Evolutionary conservation across 2,113 vertebrate genomes (phyloP), one percentile per base, ranked within the genome.

Genomic region (Callaeas wilsoni): DNA sequence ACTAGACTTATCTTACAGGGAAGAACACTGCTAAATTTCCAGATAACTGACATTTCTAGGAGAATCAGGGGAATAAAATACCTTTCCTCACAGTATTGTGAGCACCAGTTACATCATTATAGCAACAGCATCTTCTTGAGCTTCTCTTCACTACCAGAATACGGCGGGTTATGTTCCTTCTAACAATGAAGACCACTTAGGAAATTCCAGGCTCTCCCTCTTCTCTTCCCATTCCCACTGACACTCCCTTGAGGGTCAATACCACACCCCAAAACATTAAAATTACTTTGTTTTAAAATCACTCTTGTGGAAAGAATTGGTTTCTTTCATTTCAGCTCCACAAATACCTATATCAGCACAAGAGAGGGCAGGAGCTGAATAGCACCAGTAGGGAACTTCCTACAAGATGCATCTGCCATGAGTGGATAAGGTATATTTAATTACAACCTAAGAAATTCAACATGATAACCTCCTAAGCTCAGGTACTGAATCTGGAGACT

Each of bases 91-190:
- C 35, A 89, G 27, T 60, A 83, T 17, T 85, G 47, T 65, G 78
- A 74, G 18, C 30, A 77, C 9, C 29, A 85, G 50, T 55, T 80
- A 55, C 4, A 55, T 9, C 1, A 1, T 39, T 70, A 35, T 1
- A 79, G 22, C n/a, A 77, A 69, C 13, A 69, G 30, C 50, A 75
- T 10, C 16, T 44, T 78, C 47, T 56, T 3, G 3, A 68, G 22
- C 25, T 83, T 83, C 71, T 80, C 16, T n/a, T 77, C 80, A 60
- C n/a, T 37, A 42, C 59, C 33, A 86, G 18, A 65, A 69, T 27
- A 49, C 0, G 0, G n/a, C 12, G 7, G 6, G 20, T 37, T 82
- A 56, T 1, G 0, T 12, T 85, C 37, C 17, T 64, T 70, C 67
- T 64, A 64, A 55, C n/a, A 65, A 49, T 1, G 3, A 86, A 63